Conservation (phyloP, 2,888 invertebrate species). For the Melinaea menophilus region DNA sequence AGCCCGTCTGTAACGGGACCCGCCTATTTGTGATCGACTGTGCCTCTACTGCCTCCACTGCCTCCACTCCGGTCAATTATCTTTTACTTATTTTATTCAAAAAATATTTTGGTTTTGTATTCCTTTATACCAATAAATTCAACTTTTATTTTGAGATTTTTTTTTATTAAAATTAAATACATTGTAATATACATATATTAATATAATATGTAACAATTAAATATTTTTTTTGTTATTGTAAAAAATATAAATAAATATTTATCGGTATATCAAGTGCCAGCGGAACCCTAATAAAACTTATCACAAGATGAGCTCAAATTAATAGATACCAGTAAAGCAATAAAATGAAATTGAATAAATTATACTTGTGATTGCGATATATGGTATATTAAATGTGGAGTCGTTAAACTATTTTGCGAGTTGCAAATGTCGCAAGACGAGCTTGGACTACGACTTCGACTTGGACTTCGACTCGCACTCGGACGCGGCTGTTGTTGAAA, state of each 20-base stretch:
- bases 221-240: no score
- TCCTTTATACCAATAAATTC: no score
- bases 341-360: conserved; percentile 29
- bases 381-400: conserved; percentile 25
- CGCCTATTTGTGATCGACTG: conserved; percentile 22
- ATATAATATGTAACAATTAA: no score
- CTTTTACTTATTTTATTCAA: no score
- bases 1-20: conserved; percentile 31
- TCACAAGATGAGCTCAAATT: conserved; percentile 27
- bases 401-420: conserved; percentile 20
- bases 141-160: no score
- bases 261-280: conserved; percentile 8
- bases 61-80: no score
- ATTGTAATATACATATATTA: no score
- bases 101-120: no score
- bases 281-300: conserved; percentile 20
- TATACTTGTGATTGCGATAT: conserved; percentile 29
- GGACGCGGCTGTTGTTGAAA: no score
- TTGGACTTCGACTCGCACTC: no score
- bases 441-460: background rate
- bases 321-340: conserved; percentile 27
- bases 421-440: conserved; percentile 34
- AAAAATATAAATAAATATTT: no score
- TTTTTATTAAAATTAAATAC: no score
- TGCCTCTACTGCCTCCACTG: background rate